These are phyloP conservation scores for Alcis repandata DNA, from an alignment of 2,888 invertebrate genomes.

Conservation along the genomic window DNA sequence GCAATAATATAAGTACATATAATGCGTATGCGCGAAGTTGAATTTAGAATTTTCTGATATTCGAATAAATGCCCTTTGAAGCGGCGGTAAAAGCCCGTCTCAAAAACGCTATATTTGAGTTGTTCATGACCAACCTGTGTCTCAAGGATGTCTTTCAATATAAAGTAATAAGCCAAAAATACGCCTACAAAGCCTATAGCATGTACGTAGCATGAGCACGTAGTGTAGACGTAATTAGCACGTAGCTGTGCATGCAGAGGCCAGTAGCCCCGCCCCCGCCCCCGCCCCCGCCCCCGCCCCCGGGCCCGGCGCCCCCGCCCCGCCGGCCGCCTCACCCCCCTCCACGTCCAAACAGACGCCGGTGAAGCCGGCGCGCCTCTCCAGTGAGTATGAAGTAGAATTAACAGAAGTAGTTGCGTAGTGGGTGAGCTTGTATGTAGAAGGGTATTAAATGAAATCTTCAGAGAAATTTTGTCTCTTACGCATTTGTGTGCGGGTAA, in stretches of 20 bases:
- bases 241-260: slow-evolving; percentile 83
- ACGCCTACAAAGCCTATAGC: slow-evolving; percentile 46
- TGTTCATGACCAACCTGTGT: no score
- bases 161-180: slow-evolving; percentile 14
- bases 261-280: slow-evolving; percentile 58
- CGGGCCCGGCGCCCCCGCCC: slow-evolving; percentile 46
- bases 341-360: slow-evolving; percentile 77
- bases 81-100: no score
- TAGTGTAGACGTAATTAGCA: slow-evolving; percentile 75
- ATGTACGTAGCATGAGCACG: slow-evolving; percentile 47
- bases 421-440: slow-evolving; percentile 50
- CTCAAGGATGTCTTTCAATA: no score
- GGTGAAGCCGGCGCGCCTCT: slow-evolving; percentile 79
- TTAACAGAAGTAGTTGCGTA: slow-evolving; percentile 38
- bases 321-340: slow-evolving; percentile 45
- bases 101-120: no score
- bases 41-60: no score
- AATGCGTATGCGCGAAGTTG: no score
- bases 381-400: slow-evolving; percentile 75
- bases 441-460: slow-evolving; percentile 7
- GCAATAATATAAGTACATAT: no score
- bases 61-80: no score
- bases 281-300: slow-evolving; percentile 51
- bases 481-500: no score
- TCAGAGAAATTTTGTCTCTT: no score